A percentile compares a stretch with the other conserved stretches of the same genome.
These are phyloP conservation scores for Rallus limicola DNA, from an alignment of 2,113 vertebrate species.

Conservation along the genomic window DNA sequence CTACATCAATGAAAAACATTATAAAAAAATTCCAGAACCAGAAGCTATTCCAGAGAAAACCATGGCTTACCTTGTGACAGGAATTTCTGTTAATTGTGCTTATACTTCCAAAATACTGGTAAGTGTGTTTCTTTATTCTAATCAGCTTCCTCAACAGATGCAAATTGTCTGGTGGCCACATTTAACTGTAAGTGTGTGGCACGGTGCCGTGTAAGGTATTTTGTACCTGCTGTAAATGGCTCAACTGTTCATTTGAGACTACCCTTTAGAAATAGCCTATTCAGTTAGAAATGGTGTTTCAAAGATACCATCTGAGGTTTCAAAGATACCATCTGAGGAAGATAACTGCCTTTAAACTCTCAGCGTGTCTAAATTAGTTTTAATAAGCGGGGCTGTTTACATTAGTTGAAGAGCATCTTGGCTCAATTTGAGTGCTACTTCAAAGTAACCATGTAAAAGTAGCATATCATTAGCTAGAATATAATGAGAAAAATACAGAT, in stretches of 20 bases:
- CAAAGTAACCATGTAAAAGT: background rate
- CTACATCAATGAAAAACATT: constrained; percentile 89
- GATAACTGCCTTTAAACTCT: background rate
- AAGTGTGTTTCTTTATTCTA: constrained; percentile 47
- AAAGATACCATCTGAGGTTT: background rate
- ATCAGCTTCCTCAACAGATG: background rate
- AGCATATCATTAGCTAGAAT: background rate
- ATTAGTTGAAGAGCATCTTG: background rate
- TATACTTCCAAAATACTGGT: constrained; percentile 99
- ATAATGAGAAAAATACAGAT: background rate
- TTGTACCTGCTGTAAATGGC: background rate
- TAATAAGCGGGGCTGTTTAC: background rate
- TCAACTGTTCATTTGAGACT: background rate
- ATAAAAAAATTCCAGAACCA: constrained; percentile 90
- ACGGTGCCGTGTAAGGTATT: background rate
- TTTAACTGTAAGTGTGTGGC: background rate
- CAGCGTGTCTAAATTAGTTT: background rate
- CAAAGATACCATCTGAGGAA: background rate
- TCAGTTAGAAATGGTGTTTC: background rate
- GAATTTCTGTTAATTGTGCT: constrained; percentile 96
- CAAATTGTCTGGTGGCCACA: background rate
- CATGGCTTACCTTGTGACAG: constrained; percentile 89
- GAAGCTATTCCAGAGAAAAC: constrained; percentile 86
- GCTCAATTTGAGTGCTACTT: background rate
- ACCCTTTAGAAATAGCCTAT: background rate